Percentiles rank a stretch among this genome's conserved stretches.
These are phyloP conservation scores for Pangasianodon gigas DNA, from an alignment of 2,113 vertebrate species.

Conservation along the genomic window DNA sequence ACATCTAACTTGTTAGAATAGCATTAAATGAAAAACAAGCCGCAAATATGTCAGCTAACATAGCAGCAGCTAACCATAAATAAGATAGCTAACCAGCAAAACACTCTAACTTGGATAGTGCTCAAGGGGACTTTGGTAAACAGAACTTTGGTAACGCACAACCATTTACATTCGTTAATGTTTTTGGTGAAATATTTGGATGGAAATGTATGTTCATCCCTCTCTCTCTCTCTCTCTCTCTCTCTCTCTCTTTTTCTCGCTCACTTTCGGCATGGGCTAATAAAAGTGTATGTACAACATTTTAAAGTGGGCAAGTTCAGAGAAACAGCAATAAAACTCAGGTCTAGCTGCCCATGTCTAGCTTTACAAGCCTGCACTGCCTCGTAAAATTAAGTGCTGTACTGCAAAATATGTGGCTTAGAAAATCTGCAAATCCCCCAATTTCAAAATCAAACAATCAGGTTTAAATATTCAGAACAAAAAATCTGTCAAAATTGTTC, in stretches of 20 bases:
- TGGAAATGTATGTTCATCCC: background rate
- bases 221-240: background rate
- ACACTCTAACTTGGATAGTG: background rate
- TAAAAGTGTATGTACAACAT: slow-evolving; percentile 62
- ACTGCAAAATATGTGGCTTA: slow-evolving; percentile 62
- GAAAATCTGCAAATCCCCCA: slow-evolving; percentile 11
- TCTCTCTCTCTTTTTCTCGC: slow-evolving; percentile 1
- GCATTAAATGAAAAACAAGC: background rate
- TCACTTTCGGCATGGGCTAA: slow-evolving; percentile 53
- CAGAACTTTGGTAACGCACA: background rate
- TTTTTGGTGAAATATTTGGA: background rate
- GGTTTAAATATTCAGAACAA: background rate
- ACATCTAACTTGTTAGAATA: background rate
- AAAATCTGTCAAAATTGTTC: background rate
- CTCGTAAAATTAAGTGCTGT: slow-evolving; percentile 63
- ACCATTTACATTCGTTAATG: background rate
- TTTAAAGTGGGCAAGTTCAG: slow-evolving; percentile 57
- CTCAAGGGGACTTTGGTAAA: background rate
- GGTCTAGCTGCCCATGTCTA: slow-evolving; percentile 60
- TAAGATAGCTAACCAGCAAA: background rate
- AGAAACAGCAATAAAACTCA: slow-evolving; percentile 58
- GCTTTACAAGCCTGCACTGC: slow-evolving; percentile 63
- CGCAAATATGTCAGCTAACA: background rate
- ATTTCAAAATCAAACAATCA: slow-evolving; percentile 10
- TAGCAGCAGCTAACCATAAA: background rate